Conservation (phyloP, 2,113 vertebrate species). For the human region GRCh38 chr2:190606501-190607000, state of each 20-base stretch:
- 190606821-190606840: not conserved
- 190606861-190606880: not conserved
- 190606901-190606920: not conserved
- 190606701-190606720: too few species aligned
- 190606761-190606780: not conserved
- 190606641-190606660: too few species aligned
- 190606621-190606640: too few species aligned
- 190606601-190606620: too few species aligned
- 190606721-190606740: not conserved
- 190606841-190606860: not conserved
- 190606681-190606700: too few species aligned
- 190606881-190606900: not conserved
- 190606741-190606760: constrained; percentile 17
- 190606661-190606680: too few species aligned
- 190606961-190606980: not conserved
- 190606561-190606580: too few species aligned
- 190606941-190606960: not conserved
- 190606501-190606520: too few species aligned
- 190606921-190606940: not conserved
- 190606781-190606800: not conserved
- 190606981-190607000: not conserved
- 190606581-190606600: too few species aligned
- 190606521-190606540: too few species aligned
- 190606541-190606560: too few species aligned
- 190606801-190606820: constrained; percentile 8